Base-by-base conservation (phyloP, 2,888 invertebrate genomes). In the Pristionchus entomophagus region DNA sequence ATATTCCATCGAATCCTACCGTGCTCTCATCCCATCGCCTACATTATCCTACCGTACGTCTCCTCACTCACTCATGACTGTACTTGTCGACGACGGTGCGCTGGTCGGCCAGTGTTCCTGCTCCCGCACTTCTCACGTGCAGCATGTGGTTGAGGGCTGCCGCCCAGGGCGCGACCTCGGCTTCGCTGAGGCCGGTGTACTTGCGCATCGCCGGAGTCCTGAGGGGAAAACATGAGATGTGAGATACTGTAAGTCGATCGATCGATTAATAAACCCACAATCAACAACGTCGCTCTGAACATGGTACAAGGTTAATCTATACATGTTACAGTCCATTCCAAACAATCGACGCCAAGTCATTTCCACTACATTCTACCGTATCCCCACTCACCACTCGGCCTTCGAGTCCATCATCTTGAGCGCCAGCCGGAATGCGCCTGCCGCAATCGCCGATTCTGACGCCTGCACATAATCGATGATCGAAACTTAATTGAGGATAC, bases 401-500 rank as follows among this genome's bases (percentile, higher is more conserved):
- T 86, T 89, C 29, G 77, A 45, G 26, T 91, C 88, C 69, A 89
- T 88, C 97, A 99, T 97, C 90, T 96, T 95, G 86, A 97, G 95
- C 22, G 99, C 97, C 88, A 99, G 95, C 92, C 96, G 96, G 22
- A 99, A 95, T 49, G 96, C 96, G 65, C 97, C 97, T 65, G 97
- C 96, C 35, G 98, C 99, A 95, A 98, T 95, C 94, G 62, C 65
- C 19, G 88, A 97, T 94, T 99, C 99, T 12, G 96, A 96, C 87
- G 95, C 95, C n/a, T n/a, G n/a, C n/a, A n/a, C n/a, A n/a, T n/a
- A n/a, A n/a, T n/a, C n/a, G n/a, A n/a, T n/a, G n/a, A n/a, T n/a
- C n/a, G n/a, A n/a, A n/a, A n/a, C n/a, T n/a, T n/a, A n/a, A n/a
- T n/a, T n/a, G n/a, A n/a, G n/a, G n/a, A n/a, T n/a, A n/a, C n/a